Conservation (phyloP, 1,140 invertebrate genomes). For the Campoletis sonorensis region DNA sequence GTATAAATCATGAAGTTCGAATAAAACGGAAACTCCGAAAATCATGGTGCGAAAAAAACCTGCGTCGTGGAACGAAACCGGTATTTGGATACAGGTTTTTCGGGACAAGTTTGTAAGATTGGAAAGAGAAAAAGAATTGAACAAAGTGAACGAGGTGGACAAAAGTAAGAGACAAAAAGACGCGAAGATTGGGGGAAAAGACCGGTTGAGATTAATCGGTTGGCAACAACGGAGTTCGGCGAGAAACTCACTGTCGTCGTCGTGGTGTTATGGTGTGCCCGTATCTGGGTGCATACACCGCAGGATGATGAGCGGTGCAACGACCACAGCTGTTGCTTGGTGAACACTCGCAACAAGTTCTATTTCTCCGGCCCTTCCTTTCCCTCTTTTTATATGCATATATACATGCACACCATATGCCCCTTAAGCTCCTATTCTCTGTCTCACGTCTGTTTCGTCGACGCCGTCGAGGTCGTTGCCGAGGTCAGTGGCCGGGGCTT, state of each 20-base stretch:
- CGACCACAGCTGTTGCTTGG: slow-evolving; percentile 63
- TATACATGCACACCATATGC: background rate
- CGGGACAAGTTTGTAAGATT: slow-evolving; percentile 20
- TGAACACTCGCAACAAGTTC: slow-evolving; percentile 43
- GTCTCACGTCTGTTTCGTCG: slow-evolving; percentile 37
- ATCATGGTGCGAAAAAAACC: background rate
- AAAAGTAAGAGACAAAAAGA: slow-evolving; percentile 46
- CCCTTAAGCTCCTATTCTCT: slow-evolving; percentile 35
- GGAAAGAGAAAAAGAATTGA: slow-evolving; percentile 54
- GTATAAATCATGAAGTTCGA: background rate
- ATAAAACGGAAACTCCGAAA: background rate
- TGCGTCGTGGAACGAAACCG: too few species aligned
- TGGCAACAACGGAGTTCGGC: slow-evolving; percentile 59
- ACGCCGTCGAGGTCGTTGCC: slow-evolving; percentile 52
- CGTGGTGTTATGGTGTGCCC: slow-evolving; percentile 3
- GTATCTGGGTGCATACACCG: slow-evolving; percentile 51
- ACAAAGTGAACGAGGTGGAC: slow-evolving; percentile 19
- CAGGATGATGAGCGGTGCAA: slow-evolving; percentile 54
- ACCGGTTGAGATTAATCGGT: slow-evolving; percentile 66
- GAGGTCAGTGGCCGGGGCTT: slow-evolving; percentile 48
- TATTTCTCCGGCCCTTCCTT: slow-evolving; percentile 43
- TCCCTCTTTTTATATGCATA: background rate
- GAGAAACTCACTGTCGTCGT: background rate
- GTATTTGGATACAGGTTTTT: slow-evolving; percentile 17
- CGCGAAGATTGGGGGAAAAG: slow-evolving; percentile 46